Conservation (phyloP, 1,140 invertebrate species). For the Harlomillsia oculata region DNA sequence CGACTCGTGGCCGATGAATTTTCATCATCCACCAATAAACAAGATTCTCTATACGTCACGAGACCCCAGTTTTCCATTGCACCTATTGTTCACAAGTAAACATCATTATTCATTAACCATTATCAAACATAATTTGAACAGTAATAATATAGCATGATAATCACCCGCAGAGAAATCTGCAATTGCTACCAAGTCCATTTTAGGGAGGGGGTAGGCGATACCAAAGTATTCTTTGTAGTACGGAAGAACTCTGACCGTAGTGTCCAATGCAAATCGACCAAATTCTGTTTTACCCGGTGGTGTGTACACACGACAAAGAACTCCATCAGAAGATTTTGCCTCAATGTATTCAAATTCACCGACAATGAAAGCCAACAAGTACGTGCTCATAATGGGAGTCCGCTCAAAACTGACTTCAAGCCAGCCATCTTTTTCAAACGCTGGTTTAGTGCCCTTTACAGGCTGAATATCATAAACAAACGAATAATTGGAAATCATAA, state of each 20-base stretch:
- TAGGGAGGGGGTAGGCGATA: conserved; percentile 88
- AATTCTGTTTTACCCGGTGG: conserved; percentile 84
- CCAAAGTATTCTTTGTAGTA: conserved; percentile 92
- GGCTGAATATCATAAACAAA: conserved; percentile 51
- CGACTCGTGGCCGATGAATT: conserved; percentile 72
- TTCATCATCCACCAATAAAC: conserved; percentile 68
- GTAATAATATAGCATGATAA: conserved; percentile 38
- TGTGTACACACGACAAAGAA: conserved; percentile 81
- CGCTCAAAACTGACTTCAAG: conserved; percentile 64
- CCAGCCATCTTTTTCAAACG: conserved; percentile 45
- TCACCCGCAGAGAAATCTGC: conserved; percentile 79
- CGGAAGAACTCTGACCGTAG: conserved; percentile 71
- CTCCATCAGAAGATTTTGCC: conserved; percentile 64
- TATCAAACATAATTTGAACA: conserved; percentile 4
- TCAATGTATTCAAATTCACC: conserved; percentile 93
- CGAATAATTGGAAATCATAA: conserved; percentile 10
- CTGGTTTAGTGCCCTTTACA: conserved; percentile 49
- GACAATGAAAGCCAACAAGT: conserved; percentile 82
- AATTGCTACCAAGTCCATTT: conserved; percentile 91
- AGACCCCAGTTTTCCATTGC: conserved; percentile 77
- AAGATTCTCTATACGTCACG: conserved; percentile 63
- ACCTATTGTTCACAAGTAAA: conserved; percentile 41
- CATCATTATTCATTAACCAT: too few species aligned
- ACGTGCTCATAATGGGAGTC: conserved; percentile 93
- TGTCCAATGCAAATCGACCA: conserved; percentile 80